phyloP scores from a whole-genome alignment of 2,797 vertebrate species.

The Semaprochilodus insignis region DNA sequence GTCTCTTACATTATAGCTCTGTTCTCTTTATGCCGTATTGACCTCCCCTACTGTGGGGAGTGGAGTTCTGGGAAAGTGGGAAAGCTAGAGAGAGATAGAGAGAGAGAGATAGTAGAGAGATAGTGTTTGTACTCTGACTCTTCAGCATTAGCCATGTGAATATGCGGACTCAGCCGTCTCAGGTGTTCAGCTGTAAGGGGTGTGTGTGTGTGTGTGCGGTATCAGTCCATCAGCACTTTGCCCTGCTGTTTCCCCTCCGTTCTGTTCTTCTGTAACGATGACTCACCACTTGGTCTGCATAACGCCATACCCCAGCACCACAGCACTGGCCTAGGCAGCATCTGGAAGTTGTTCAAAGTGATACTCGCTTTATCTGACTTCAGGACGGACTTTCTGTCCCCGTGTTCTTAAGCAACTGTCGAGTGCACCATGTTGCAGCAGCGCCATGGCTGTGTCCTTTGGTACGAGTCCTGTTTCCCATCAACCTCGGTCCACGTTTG shows the following conservation, averaged over 20 bases:
- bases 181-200: slow-evolving; percentile 7
- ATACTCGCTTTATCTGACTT: neutral
- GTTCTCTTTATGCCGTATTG: too few relatives aligned
- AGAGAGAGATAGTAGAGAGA: neutral
- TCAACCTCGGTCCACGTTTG: neutral
- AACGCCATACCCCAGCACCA: neutral
- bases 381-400: neutral
- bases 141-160: neutral
- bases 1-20: too few relatives aligned
- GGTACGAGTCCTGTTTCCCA: neutral
- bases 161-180: neutral
- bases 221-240: slow-evolving; percentile 21
- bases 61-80: too few relatives aligned
- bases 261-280: slow-evolving; percentile 54
- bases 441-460: too few relatives aligned
- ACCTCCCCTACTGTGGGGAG: too few relatives aligned
- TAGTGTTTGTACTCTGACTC: slow-evolving; percentile 5
- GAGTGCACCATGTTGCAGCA: too few relatives aligned
- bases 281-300: slow-evolving; percentile 22
- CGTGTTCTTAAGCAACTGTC: neutral
- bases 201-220: neutral
- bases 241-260: slow-evolving; percentile 21
- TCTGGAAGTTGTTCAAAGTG: neutral
- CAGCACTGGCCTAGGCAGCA: neutral
- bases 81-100: too few relatives aligned